These are phyloP conservation scores for Chloroceryle amazona DNA, from an alignment of 2,797 vertebrate species.

Conservation along the genomic window DNA sequence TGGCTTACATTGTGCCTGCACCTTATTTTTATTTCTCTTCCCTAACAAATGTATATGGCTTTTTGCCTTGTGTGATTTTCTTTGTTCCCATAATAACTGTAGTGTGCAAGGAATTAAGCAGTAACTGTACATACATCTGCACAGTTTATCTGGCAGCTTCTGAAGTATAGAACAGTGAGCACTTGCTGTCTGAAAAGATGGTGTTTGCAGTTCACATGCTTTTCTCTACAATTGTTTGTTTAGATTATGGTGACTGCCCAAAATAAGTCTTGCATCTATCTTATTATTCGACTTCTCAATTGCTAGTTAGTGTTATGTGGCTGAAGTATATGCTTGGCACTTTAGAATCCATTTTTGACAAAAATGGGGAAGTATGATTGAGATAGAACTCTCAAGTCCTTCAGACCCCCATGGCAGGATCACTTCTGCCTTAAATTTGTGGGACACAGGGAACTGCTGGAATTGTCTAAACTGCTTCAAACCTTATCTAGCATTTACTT, in stretches of 20 bases:
- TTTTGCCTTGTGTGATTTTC: background rate
- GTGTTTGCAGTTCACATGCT: background rate
- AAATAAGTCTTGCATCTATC: background rate
- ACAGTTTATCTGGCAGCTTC: background rate
- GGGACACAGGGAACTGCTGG: background rate
- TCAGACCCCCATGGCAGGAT: background rate
- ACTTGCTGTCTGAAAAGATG: background rate
- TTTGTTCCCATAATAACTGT: background rate
- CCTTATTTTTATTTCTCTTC: background rate
- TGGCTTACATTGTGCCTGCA: background rate
- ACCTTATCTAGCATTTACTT: background rate
- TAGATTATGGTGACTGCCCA: background rate
- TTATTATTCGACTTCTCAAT: background rate
- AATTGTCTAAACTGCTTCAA: background rate
- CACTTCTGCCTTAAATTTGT: background rate
- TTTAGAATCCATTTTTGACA: background rate
- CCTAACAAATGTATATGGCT: background rate
- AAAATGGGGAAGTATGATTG: background rate
- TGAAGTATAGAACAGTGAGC: background rate
- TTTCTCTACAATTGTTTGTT: background rate
- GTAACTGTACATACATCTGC: background rate
- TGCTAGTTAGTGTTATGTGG: background rate
- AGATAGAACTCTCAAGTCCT: background rate
- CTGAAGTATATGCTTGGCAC: background rate
- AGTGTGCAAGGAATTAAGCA: background rate